Evolutionary conservation across 2,888 invertebrate genomes (phyloP).

Genomic region (Tricholauxania praeusta): DNA sequence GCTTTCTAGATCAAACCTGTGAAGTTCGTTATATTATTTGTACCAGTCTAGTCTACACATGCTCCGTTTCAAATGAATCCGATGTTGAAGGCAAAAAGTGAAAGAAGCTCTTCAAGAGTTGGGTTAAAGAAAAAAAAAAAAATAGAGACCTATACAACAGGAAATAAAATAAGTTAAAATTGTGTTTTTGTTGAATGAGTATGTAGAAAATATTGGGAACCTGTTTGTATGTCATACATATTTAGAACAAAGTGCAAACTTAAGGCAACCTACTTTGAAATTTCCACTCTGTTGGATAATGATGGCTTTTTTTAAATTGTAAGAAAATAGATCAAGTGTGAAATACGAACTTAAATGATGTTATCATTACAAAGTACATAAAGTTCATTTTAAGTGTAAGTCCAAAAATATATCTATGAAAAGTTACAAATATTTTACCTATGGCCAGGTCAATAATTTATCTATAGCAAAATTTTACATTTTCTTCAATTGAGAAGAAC

Average conservation of each 20-base stretch:
- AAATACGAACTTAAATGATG: background rate
- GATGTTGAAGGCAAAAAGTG: slow-evolving; percentile 15
- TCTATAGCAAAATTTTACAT: too few species aligned
- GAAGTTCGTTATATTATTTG: too few species aligned
- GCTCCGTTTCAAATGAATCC: slow-evolving; percentile 19
- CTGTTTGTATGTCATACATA: background rate
- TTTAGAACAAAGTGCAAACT: background rate
- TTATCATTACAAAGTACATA: background rate
- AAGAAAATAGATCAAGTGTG: background rate
- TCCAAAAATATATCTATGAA: too few species aligned
- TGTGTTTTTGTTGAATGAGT: slow-evolving; percentile 1
- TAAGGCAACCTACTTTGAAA: background rate
- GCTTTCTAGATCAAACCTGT: too few species aligned
- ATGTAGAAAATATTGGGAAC: background rate
- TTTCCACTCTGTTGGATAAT: slow-evolving; percentile 10
- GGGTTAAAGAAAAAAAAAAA: background rate
- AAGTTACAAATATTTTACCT: too few species aligned
- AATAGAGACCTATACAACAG: background rate
- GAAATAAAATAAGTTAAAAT: slow-evolving; percentile 2
- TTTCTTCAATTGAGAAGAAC: too few species aligned
- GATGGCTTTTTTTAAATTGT: background rate
- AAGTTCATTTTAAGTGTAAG: background rate
- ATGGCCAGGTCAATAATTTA: too few species aligned
- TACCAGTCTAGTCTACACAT: background rate
- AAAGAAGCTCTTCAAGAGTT: slow-evolving; percentile 12